phyloP scores from a whole-genome alignment of 2,113 vertebrate species.

The Gopherus flavomarginatus region DNA sequence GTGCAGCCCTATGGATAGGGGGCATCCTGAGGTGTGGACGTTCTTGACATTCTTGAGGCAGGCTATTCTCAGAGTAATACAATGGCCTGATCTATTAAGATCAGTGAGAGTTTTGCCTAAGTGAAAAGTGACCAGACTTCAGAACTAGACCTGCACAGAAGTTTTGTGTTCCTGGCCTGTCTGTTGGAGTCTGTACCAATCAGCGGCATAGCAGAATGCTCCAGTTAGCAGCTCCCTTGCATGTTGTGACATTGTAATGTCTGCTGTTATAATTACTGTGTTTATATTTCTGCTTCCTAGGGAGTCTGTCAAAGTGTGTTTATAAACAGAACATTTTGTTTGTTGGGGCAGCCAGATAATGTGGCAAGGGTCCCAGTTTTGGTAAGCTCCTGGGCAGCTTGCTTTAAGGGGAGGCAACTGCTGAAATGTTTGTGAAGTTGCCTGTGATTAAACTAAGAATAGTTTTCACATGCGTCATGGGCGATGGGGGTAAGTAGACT shows the following conservation, averaged over 20 bases:
- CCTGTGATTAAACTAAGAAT: neutral
- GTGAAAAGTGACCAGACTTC: neutral
- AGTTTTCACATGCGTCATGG: rapidly evolving
- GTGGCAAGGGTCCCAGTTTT: neutral
- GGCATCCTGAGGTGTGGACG: rapidly evolving
- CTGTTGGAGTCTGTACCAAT: neutral
- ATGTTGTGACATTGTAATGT: neutral
- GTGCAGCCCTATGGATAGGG: neutral
- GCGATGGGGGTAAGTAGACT: neutral
- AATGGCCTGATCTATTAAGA: neutral
- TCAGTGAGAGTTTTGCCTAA: neutral
- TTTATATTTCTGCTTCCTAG: neutral
- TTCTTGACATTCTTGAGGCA: neutral
- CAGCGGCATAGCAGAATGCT: neutral
- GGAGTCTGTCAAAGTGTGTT: neutral
- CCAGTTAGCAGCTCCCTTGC: neutral
- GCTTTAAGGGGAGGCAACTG: neutral
- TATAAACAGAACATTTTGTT: slow-evolving; percentile 8
- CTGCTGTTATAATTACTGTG: rapidly evolving
- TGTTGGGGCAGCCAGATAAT: neutral
- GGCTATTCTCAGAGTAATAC: no score
- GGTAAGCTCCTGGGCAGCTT: slow-evolving; percentile 12
- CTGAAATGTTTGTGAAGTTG: neutral
- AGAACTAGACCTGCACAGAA: neutral
- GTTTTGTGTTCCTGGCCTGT: neutral